These are phyloP conservation scores for Gandaritis pyraliata DNA, from an alignment of 2,888 invertebrate genomes.

Conservation along the genomic window DNA sequence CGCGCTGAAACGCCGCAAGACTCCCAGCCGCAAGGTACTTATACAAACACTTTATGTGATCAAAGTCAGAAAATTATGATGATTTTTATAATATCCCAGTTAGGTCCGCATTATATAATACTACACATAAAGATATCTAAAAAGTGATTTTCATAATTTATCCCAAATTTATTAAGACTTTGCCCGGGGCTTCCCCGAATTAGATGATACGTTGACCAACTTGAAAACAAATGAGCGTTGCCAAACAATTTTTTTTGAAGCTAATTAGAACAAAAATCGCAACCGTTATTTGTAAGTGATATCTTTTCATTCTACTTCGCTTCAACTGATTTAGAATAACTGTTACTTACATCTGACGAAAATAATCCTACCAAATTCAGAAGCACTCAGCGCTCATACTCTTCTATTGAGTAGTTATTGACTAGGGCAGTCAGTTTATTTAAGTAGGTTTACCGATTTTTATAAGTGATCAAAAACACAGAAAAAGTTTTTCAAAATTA, in stretches of 20 bases:
- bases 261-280: neutral
- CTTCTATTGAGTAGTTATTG: neutral
- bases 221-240: too few species aligned
- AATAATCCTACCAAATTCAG: constrained; percentile 1
- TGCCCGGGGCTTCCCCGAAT: too few species aligned
- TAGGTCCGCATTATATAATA: too few species aligned
- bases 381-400: constrained; percentile 6
- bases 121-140: too few species aligned
- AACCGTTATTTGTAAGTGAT: neutral
- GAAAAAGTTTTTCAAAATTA: constrained; percentile 63
- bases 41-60: neutral
- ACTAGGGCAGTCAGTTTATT: constrained; percentile 1
- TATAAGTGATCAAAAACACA: constrained; percentile 60
- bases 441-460: neutral
- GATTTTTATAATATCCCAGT: too few species aligned
- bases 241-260: neutral
- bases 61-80: too few species aligned
- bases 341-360: constrained; percentile 2
- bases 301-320: neutral
- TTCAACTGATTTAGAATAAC: neutral
- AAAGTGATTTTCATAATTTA: too few species aligned
- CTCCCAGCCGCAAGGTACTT: constrained; percentile 66
- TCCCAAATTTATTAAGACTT: too few species aligned
- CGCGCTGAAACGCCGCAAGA: constrained; percentile 68
- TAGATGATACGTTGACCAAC: too few species aligned